Evolutionary conservation across 1,140 invertebrate species (phyloP).

Genomic region (Bacillus rossius): DNA sequence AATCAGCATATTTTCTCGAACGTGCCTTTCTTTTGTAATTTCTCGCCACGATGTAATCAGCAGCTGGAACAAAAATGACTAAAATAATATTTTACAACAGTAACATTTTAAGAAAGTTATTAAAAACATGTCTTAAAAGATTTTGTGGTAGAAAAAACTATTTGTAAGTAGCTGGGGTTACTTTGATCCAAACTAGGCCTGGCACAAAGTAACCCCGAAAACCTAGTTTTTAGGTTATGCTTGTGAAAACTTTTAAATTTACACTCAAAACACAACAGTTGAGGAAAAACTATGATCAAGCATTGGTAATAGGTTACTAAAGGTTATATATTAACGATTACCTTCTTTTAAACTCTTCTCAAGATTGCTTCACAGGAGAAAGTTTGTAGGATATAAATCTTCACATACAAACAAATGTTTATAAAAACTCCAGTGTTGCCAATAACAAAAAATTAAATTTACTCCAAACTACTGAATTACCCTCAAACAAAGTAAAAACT

Average conservation of each 20-base stretch:
- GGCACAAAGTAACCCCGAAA: slow-evolving; percentile 11
- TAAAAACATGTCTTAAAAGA: not conserved
- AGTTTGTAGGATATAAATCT: slow-evolving; percentile 10
- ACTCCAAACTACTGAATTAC: slow-evolving; percentile 7
- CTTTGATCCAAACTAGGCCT: not conserved
- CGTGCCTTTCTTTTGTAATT: slow-evolving; percentile 12
- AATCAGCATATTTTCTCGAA: slow-evolving; percentile 14
- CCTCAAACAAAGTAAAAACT: slow-evolving; percentile 4
- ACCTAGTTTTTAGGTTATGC: not conserved
- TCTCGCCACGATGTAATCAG: slow-evolving; percentile 12
- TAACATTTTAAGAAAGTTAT: not conserved
- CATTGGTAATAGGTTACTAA: slow-evolving; percentile 3
- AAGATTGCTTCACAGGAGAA: not conserved
- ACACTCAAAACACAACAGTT: slow-evolving; percentile 1
- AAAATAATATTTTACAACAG: slow-evolving; percentile 7
- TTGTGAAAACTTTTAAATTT: slow-evolving; percentile 6
- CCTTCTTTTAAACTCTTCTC: slow-evolving; percentile 7
- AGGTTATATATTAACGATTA: slow-evolving; percentile 6
- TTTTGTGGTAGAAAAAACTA: not conserved
- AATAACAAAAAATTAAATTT: slow-evolving; percentile 12
- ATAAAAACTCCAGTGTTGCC: slow-evolving; percentile 5
- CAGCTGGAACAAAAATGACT: slow-evolving; percentile 12
- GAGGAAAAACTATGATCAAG: slow-evolving; percentile 11
- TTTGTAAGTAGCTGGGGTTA: not conserved
- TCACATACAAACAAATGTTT: slow-evolving; percentile 2